These are phyloP conservation scores for Numenius phaeopus DNA, from an alignment of 2,797 vertebrate genomes.

Conservation along the genomic window DNA sequence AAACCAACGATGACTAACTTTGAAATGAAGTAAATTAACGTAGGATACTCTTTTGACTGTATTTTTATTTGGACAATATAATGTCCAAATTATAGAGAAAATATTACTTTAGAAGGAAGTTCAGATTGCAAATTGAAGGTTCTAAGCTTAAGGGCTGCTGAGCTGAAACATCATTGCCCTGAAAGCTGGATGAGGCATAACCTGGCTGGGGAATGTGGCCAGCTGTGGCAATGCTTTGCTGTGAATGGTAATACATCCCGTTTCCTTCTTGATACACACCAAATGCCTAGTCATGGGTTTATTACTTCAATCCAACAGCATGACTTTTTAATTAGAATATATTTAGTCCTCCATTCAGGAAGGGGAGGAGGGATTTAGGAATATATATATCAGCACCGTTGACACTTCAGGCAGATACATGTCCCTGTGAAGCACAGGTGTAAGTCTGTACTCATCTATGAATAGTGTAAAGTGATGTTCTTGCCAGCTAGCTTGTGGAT, in stretches of 20 bases:
- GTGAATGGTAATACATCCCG: rapidly evolving
- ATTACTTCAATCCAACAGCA: background rate
- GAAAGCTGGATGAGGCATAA: background rate
- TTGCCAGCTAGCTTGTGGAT: background rate
- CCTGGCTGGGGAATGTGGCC: background rate
- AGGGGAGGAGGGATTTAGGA: background rate
- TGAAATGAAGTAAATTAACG: background rate
- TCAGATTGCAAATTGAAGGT: background rate
- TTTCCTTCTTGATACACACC: background rate
- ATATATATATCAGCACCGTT: background rate
- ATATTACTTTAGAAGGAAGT: background rate
- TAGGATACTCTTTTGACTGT: background rate
- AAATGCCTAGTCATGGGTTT: too few relatives aligned
- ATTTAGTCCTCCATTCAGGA: background rate
- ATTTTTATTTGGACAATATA: background rate
- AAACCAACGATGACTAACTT: background rate
- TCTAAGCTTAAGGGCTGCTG: background rate
- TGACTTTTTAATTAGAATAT: background rate
- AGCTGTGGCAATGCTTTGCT: background rate
- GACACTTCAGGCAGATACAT: background rate
- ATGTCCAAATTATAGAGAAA: background rate
- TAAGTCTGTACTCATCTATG: background rate
- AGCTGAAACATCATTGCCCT: background rate
- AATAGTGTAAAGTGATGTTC: background rate
- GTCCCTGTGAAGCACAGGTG: background rate